Evolutionary conservation across 2,797 vertebrate species (phyloP).

Genomic region (Hydrolagus colliei): DNA sequence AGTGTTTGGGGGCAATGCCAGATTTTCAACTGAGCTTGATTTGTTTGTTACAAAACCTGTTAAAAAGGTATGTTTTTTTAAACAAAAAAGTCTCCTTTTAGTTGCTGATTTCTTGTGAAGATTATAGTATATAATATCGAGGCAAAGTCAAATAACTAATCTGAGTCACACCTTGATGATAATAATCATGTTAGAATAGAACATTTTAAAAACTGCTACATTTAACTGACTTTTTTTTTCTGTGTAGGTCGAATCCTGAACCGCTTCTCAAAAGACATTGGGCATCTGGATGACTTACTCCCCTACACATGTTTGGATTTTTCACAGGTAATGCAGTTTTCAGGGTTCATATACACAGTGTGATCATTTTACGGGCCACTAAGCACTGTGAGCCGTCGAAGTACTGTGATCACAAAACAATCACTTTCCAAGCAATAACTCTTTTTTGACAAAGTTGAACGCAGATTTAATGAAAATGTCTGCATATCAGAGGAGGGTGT

Average conservation of each 20-base stretch:
- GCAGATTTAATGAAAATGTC: conserved; percentile 65
- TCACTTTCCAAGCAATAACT: conserved; percentile 68
- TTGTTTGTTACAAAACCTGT: background rate
- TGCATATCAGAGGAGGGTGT: conserved; percentile 70
- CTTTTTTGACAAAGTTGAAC: conserved; percentile 58
- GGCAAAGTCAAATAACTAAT: background rate
- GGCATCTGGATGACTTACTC: conserved; percentile 86
- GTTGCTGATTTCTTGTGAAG: background rate
- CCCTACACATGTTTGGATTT: conserved; percentile 90
- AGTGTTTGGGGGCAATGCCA: background rate
- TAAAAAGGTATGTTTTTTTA: background rate
- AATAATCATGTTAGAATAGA: too few species aligned
- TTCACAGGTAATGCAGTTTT: conserved; percentile 71
- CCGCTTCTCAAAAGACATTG: conserved; percentile 92
- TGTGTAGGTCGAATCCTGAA: conserved; percentile 65
- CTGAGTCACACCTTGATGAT: background rate
- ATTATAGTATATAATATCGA: background rate
- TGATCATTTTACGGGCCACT: conserved; percentile 72
- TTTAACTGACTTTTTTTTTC: conserved; percentile 34
- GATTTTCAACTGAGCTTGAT: background rate
- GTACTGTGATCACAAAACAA: conserved; percentile 72
- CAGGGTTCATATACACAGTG: conserved; percentile 45
- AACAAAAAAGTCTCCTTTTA: background rate
- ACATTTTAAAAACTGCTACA: background rate
- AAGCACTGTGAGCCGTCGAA: conserved; percentile 63